A percentile compares a stretch with the other conserved stretches of the same genome.
phyloP scores from a whole-genome alignment of 2,113 vertebrate genomes.

The Tetrax tetrax region DNA sequence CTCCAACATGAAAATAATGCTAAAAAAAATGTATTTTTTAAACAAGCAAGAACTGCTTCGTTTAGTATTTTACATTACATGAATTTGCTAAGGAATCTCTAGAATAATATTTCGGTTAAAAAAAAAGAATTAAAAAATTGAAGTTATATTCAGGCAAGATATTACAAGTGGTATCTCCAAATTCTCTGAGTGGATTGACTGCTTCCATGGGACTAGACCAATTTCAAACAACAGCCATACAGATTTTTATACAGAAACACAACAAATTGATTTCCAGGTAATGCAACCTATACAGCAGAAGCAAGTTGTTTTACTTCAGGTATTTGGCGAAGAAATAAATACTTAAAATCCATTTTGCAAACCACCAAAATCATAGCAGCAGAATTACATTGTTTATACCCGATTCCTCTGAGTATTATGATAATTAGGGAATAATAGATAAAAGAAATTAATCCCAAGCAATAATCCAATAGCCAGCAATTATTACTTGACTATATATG shows the following conservation, averaged over 20 bases:
- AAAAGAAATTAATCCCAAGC: neutral
- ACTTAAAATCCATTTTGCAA: neutral
- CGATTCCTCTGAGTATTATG: neutral
- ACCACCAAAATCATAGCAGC: neutral
- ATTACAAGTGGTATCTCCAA: neutral
- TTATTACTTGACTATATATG: neutral
- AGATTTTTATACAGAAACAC: neutral
- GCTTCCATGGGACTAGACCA: accelerated
- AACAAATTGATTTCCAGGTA: neutral
- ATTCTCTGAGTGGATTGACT: neutral
- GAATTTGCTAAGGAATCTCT: neutral
- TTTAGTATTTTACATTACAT: neutral
- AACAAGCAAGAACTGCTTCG: neutral
- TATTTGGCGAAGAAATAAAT: neutral
- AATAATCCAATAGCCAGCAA: neutral
- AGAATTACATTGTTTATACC: neutral
- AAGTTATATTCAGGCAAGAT: neutral
- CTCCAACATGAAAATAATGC: neutral
- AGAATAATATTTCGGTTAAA: neutral
- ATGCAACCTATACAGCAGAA: neutral
- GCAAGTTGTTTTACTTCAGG: neutral
- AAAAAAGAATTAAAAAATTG: accelerated
- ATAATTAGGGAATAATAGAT: neutral
- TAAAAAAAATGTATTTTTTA: neutral
- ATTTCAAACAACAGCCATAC: neutral